A percentile compares a stretch with the other conserved stretches of the same genome.
phyloP scores from a whole-genome alignment of 2,797 vertebrate genomes.

The Amniataba percoides region DNA sequence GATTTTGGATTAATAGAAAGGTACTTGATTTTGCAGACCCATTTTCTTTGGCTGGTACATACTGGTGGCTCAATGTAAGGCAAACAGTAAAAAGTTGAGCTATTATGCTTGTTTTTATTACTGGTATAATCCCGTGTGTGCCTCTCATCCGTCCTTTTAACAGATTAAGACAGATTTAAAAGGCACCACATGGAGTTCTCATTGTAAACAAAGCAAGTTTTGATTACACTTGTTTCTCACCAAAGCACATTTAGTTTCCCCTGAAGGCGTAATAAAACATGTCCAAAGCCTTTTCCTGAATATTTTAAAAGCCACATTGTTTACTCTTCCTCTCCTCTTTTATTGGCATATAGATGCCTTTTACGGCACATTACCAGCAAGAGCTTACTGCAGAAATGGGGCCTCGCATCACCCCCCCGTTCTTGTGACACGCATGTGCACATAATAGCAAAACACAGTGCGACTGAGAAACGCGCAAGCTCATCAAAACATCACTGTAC shows the following conservation, averaged over 20 bases:
- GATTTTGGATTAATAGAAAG: not conserved
- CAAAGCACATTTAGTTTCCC: constrained; percentile 18
- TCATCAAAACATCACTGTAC: constrained; percentile 16
- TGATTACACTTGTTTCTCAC: constrained; percentile 40
- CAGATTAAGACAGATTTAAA: constrained; percentile 36
- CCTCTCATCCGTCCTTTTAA: constrained; percentile 38
- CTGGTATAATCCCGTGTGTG: constrained; percentile 30
- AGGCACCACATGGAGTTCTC: constrained; percentile 14
- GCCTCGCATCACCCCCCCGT: not conserved
- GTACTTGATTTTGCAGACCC: constrained; percentile 1
- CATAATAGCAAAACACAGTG: not conserved
- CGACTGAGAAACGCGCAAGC: not conserved
- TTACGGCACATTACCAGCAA: constrained; percentile 17
- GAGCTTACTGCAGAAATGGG: constrained; percentile 6
- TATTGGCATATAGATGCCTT: constrained; percentile 4
- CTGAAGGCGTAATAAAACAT: constrained; percentile 27
- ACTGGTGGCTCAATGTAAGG: not conserved
- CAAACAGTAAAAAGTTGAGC: not conserved
- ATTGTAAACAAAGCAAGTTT: constrained; percentile 43
- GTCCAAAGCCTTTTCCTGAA: constrained; percentile 19
- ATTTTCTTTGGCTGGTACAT: not conserved
- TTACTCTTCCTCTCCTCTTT: constrained; percentile 21
- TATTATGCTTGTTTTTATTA: constrained; percentile 3
- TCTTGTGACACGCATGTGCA: not conserved
- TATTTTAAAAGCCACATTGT: constrained; percentile 28